Base-by-base conservation (phyloP, 1,140 invertebrate genomes). In the Whitmania pigra region DNA sequence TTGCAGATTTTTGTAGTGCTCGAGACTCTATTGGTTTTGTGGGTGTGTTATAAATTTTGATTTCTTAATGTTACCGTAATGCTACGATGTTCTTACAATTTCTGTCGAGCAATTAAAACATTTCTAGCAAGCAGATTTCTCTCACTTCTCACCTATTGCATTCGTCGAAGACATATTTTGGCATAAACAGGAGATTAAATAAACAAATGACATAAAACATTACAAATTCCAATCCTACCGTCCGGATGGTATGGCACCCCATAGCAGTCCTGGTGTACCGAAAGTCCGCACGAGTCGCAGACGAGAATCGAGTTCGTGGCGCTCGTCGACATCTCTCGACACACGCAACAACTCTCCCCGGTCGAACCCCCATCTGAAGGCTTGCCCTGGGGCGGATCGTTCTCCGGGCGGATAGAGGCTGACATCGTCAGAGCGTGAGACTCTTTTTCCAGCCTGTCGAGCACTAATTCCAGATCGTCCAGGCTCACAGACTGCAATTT, bases 231-330 rank as follows among this genome's bases (percentile, higher is more conserved):
- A 17, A 49, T 49, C 43, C 43, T 22, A 63, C 57, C 95, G 82
- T 98, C 94, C 0, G 96, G 96, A 78, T 98, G 97, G 79, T 98
- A 98, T 25, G 95, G 95, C 9, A 97, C 94, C 68, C 96, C 96
- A 83, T 99, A 99, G 80, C 96, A 99, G 83, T 99, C 96, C 82
- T 97, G 95, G 84, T 98, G 94, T 25, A 98, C 94, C 25, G 95
- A 93, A 40, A 99, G 84, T 84, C 98, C 97, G 82, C 95, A 99
- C 93, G 97, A 97, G 84, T 99, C 95, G 85, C 95, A 99, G 82
- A 98, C 98, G 49, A 99, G 85, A 77, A 92, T 92, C 53, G 91
- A 90, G 82, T 97, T 97, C 73, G 91, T 92, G 80, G 96, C 97
- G 78, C 94, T 90, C 82, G 94, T 97, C 80, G 97, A 94, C 18